Evolutionary conservation across 2,888 invertebrate genomes (phyloP).

Genomic region (Lasioglossum malachurum): DNA sequence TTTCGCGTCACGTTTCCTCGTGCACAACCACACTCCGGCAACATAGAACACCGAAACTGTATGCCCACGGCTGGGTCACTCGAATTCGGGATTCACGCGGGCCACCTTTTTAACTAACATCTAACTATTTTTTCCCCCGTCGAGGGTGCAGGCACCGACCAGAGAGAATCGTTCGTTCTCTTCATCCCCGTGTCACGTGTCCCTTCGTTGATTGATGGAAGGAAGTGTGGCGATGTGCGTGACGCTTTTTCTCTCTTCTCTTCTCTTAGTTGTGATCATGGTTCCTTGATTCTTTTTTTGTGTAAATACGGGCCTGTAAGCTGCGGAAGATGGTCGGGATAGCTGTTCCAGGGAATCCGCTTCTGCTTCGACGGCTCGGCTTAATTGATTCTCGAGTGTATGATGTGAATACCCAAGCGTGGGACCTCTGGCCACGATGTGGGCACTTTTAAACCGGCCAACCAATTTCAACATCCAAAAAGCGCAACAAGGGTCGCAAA

Average conservation of each 20-base stretch:
- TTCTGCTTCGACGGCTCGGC: not conserved
- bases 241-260: slow-evolving; percentile 22
- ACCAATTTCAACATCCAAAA: not conserved
- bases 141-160: not conserved
- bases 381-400: slow-evolving; percentile 8
- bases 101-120: slow-evolving; percentile 14
- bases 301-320: slow-evolving; percentile 28
- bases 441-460: not conserved
- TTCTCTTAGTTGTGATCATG: not conserved
- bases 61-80: slow-evolving; percentile 26
- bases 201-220: slow-evolving; percentile 49
- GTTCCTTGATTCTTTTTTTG: slow-evolving; percentile 2
- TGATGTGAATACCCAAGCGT: not conserved
- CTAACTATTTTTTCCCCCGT: not conserved
- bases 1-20: slow-evolving; percentile 78
- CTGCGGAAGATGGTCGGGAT: not conserved
- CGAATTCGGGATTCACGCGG: slow-evolving; percentile 66
- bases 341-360: slow-evolving; percentile 2
- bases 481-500: not conserved
- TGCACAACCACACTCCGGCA: slow-evolving; percentile 45
- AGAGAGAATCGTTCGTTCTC: not conserved
- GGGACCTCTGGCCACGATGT: not conserved
- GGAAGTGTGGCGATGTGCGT: slow-evolving; percentile 50
- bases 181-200: slow-evolving; percentile 44
- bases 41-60: slow-evolving; percentile 53